These are phyloP conservation scores for Empis livida DNA, from an alignment of 2,888 invertebrate genomes.

Conservation along the genomic window DNA sequence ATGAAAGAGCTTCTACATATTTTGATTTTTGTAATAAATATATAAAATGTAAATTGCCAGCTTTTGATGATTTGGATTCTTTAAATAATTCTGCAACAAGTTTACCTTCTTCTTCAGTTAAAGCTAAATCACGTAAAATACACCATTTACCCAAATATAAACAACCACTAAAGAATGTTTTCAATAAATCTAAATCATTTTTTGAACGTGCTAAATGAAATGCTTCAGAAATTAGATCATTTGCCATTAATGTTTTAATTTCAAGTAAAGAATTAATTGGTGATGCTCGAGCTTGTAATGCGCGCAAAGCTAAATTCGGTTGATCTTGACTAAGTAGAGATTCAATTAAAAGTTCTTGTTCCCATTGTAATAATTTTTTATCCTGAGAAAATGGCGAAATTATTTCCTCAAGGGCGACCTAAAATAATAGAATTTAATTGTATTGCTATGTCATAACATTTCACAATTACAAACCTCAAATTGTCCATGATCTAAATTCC, in stretches of 20 bases:
- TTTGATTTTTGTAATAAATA: conserved; percentile 30
- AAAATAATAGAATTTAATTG: conserved; percentile 3
- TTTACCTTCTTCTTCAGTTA: conserved; percentile 27
- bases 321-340: conserved; percentile 22
- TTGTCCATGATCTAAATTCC: conserved; percentile 79
- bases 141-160: conserved; percentile 22
- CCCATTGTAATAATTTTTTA: conserved; percentile 24
- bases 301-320: conserved; percentile 22
- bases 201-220: conserved; percentile 28
- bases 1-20: conserved; percentile 31
- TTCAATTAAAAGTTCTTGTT: conserved; percentile 27
- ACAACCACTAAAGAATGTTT: conserved; percentile 26
- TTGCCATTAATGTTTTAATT: conserved; percentile 27
- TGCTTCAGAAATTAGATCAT: conserved; percentile 29
- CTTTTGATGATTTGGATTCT: conserved; percentile 18
- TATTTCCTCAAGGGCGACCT: conserved; percentile 26
- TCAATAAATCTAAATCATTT: conserved; percentile 22
- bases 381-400: conserved; percentile 24
- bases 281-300: conserved; percentile 22
- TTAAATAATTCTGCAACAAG: conserved; percentile 25
- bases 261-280: conserved; percentile 21
- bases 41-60: conserved; percentile 28
- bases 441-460: too few relatives aligned
- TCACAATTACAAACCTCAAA: conserved; percentile 59
- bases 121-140: conserved; percentile 25